These are phyloP conservation scores for Setophaga petechia DNA, from an alignment of 2,113 vertebrate species.

Conservation along the genomic window DNA sequence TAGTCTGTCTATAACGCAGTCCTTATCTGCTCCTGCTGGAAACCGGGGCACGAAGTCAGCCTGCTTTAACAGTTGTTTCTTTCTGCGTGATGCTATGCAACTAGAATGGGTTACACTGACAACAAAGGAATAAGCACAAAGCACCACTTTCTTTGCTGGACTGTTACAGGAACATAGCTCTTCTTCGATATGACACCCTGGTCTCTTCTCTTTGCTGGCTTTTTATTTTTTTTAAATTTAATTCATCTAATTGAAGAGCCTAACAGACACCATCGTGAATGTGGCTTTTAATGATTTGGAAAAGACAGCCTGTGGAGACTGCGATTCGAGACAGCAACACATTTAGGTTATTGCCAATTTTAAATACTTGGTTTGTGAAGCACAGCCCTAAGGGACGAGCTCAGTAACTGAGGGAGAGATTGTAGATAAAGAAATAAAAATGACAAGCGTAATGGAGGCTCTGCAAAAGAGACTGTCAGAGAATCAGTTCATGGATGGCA, in stretches of 20 bases:
- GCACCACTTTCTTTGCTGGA: slow-evolving; percentile 71
- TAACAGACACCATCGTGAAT: slow-evolving; percentile 70
- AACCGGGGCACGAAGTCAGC: slow-evolving; percentile 71
- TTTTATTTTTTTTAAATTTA: neutral
- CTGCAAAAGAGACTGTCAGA: slow-evolving; percentile 77
- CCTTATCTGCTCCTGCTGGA: slow-evolving; percentile 76
- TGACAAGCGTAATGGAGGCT: slow-evolving; percentile 81
- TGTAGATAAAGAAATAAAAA: slow-evolving; percentile 85
- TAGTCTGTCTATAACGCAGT: slow-evolving; percentile 69
- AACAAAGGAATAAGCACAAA: slow-evolving; percentile 78
- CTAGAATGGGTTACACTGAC: slow-evolving; percentile 71
- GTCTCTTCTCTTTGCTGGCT: slow-evolving; percentile 18
- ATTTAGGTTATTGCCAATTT: slow-evolving; percentile 80
- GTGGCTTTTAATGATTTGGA: slow-evolving; percentile 77
- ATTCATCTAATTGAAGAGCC: slow-evolving; percentile 68
- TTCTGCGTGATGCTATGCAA: slow-evolving; percentile 74
- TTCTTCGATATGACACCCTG: slow-evolving; percentile 35
- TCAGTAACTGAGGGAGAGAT: slow-evolving; percentile 76
- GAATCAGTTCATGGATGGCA: slow-evolving; percentile 79
- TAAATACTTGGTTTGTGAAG: slow-evolving; percentile 79
- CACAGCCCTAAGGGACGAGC: slow-evolving; percentile 80
- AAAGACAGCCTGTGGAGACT: slow-evolving; percentile 77
- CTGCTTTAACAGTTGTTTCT: slow-evolving; percentile 72
- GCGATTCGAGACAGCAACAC: slow-evolving; percentile 71
- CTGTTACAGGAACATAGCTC: slow-evolving; percentile 68